These are phyloP conservation scores for Euphonia xanthogaster DNA, from an alignment of 2,797 vertebrate species.

Conservation along the genomic window DNA sequence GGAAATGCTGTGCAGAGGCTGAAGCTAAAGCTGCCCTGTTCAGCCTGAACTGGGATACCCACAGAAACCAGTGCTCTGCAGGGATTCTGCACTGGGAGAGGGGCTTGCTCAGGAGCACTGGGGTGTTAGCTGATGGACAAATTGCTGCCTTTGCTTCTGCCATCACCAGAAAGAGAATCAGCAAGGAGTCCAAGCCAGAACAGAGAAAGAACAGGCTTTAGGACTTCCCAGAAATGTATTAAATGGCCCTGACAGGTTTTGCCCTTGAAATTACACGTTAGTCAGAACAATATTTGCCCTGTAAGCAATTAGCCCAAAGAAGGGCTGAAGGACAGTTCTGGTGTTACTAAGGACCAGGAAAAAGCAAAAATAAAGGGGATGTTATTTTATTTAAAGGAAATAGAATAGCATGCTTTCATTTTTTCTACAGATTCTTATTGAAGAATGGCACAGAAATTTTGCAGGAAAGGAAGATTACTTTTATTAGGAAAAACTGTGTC, in stretches of 20 bases:
- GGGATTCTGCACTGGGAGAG: fast-evolving
- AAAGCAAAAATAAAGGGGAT: not conserved
- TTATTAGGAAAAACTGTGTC: not conserved
- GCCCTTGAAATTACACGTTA: not conserved
- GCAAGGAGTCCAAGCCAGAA: not conserved
- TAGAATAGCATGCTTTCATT: not conserved
- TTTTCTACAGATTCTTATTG: not conserved
- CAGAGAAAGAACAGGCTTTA: not conserved
- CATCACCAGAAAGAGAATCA: not conserved
- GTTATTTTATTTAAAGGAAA: not conserved
- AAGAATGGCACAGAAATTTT: not conserved
- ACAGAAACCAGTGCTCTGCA: not conserved
- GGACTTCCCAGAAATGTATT: not conserved
- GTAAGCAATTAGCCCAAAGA: not conserved
- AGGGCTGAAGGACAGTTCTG: not conserved
- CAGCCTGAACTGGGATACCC: not conserved
- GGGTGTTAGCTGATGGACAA: not conserved
- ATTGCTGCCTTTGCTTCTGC: not conserved
- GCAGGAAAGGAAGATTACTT: not conserved
- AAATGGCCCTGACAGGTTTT: not conserved
- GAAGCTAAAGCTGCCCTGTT: not conserved
- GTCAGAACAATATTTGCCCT: not conserved
- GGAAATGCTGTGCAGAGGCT: not conserved
- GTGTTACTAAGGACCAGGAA: not conserved
- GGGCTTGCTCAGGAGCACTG: not conserved